Conservation (phyloP, 1,140 invertebrate species). For the Bombus waltoni region DNA sequence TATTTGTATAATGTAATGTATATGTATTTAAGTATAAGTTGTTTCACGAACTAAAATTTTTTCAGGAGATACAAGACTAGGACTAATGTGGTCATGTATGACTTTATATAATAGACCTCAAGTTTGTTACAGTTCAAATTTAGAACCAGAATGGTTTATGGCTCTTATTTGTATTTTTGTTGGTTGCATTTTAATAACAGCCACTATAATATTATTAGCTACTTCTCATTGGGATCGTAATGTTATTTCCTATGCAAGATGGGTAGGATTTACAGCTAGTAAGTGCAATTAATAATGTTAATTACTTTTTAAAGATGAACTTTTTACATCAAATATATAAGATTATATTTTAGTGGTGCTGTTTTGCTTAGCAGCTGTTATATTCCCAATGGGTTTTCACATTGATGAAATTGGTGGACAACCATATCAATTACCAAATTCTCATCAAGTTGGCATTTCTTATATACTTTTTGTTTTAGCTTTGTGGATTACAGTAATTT, state of each 20-base stretch:
- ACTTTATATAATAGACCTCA: slow-evolving; percentile 94
- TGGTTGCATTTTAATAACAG: slow-evolving; percentile 96
- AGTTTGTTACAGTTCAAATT: slow-evolving; percentile 93
- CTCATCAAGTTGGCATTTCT: slow-evolving; percentile 97
- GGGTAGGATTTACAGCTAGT: slow-evolving; percentile 98
- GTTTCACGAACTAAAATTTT: slow-evolving; percentile 5
- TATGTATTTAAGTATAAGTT: background rate
- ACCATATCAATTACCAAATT: slow-evolving; percentile 97
- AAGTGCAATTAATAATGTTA: slow-evolving; percentile 81
- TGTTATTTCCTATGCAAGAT: slow-evolving; percentile 95
- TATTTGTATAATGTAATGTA: background rate
- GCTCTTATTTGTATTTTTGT: slow-evolving; percentile 95
- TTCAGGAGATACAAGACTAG: slow-evolving; percentile 92
- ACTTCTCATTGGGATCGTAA: slow-evolving; percentile 95
- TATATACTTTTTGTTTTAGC: slow-evolving; percentile 98
- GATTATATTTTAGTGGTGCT: slow-evolving; percentile 90
- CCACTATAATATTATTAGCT: slow-evolving; percentile 93
- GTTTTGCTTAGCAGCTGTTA: slow-evolving; percentile 96
- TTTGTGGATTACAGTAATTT: slow-evolving; percentile 97
- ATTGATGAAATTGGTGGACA: slow-evolving; percentile 97
- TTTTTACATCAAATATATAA: slow-evolving; percentile 18
- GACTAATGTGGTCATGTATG: slow-evolving; percentile 97
- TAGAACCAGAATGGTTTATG: slow-evolving; percentile 95
- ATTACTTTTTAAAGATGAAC: slow-evolving; percentile 10
- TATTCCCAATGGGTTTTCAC: slow-evolving; percentile 98